phyloP scores from a whole-genome alignment of 2,888 invertebrate genomes.

The Thymelicus lineola region DNA sequence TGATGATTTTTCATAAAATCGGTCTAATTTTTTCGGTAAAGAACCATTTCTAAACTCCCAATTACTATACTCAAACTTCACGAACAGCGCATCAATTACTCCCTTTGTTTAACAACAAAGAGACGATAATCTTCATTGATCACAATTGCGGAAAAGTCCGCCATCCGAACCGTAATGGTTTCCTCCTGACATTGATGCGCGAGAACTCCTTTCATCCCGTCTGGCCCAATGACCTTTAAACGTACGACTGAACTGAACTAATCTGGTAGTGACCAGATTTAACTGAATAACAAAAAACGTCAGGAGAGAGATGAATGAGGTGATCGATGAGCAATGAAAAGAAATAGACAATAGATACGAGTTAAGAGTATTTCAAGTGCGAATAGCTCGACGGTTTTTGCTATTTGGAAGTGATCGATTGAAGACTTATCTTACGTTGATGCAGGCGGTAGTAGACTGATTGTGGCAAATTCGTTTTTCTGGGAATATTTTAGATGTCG shows the following conservation, averaged over 20 bases:
- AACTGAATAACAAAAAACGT: slow-evolving; percentile 4
- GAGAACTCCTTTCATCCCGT: slow-evolving; percentile 12
- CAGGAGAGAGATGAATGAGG: neutral
- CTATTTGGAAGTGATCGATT: neutral
- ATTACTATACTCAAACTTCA: neutral
- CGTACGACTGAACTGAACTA: slow-evolving; percentile 1
- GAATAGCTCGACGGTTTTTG: neutral
- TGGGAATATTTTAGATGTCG: no score
- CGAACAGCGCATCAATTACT: neutral
- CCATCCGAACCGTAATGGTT: slow-evolving; percentile 52
- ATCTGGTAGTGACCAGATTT: no score
- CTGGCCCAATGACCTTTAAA: slow-evolving; percentile 8
- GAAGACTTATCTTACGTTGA: no score
- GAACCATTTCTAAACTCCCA: neutral
- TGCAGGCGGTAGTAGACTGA: no score
- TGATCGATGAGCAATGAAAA: neutral
- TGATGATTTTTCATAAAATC: no score
- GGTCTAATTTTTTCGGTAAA: neutral
- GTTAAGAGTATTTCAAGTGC: neutral
- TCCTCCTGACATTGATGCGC: slow-evolving; percentile 54
- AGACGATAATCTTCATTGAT: neutral
- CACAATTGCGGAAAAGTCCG: slow-evolving; percentile 26
- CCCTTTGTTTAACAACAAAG: slow-evolving; percentile 21
- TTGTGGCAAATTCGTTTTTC: no score
- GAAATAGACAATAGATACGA: slow-evolving; percentile 2